Base-by-base conservation (phyloP, 2,797 vertebrate genomes). In the Hemitrygon akajei region DNA sequence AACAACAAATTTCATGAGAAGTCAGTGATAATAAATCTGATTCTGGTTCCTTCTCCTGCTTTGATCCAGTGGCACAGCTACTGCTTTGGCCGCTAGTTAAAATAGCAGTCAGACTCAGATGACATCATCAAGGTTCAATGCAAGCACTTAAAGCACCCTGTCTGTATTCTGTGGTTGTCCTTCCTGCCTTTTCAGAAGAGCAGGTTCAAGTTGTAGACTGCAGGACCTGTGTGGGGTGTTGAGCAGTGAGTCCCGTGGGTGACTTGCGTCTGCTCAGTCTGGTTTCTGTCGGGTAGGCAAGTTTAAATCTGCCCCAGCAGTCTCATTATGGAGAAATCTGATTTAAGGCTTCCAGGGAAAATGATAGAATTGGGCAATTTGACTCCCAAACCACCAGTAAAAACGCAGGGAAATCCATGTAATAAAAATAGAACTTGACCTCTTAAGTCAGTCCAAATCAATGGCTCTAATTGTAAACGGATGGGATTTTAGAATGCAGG, bases 381-480 rank as follows among this genome's bases (percentile, higher is more conserved):
- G n/a, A 66, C 7, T 89, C 86, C 86, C 86, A 66, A 66, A 66
- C 2, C 86, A 66, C 14, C 58, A 34, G 60, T 89, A 66, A 89
- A 89, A 89, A 89, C 34, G 66, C 58, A 89, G 60, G 16, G 86
- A 63, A 75, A 34, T 34, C 86, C 60, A 34, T 63, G 6, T 89
- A 66, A 66, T 89, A 89, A 89, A 89, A 89, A n/a, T 89, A 37
- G 58, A 34, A 66, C n/a, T 89, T 89, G 18, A 89, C 60, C 66
- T 16, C 63, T 69, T 89, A 37, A 69, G 86, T 66, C 34, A 34
- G n/a, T 69, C 2, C 10, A 34, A 89, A 34, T 89, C 7, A 37
- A 69, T 89, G 86, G n/a, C 20, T 34, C n/a, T 89, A 69, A 69
- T 89, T 89, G 86, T 89, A 89, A 89, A 69, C 18, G 86, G 86